phyloP scores from a whole-genome alignment of 2,888 invertebrate species.

The Ctenicera cuprea region DNA sequence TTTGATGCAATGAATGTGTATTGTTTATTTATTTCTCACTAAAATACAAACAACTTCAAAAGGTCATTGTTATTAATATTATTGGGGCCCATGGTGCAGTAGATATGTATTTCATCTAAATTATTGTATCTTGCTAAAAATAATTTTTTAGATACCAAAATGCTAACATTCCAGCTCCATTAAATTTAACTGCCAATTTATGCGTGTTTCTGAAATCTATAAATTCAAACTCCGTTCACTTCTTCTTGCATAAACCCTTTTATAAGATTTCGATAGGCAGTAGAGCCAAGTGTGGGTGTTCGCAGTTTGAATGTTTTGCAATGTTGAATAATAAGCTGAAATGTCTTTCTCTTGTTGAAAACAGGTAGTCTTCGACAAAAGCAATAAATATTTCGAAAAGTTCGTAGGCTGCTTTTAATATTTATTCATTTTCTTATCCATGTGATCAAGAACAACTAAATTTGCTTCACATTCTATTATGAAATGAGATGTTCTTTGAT shows the following conservation, averaged over 20 bases:
- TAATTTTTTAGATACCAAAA: neutral
- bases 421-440: neutral
- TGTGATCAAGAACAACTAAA: neutral
- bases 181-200: slow-evolving; percentile 12
- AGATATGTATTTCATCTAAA: neutral
- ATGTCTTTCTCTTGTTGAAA: neutral
- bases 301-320: neutral
- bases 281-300: neutral
- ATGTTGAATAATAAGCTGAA: neutral
- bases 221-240: neutral
- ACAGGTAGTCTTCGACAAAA: slow-evolving; percentile 9
- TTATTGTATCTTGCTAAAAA: neutral
- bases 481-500: neutral
- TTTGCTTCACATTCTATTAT: neutral
- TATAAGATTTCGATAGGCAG: neutral
- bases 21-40: too few species aligned
- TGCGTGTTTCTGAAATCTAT: neutral
- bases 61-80: slow-evolving; percentile 1
- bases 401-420: neutral
- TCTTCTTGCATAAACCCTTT: slow-evolving; percentile 4
- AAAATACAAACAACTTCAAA: neutral
- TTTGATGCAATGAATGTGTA: too few species aligned
- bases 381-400: slow-evolving; percentile 9
- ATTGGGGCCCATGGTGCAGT: too few species aligned
- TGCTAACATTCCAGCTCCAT: slow-evolving; percentile 1